Conservation (phyloP, 2,888 invertebrate genomes). For the Nowickia ferox region DNA sequence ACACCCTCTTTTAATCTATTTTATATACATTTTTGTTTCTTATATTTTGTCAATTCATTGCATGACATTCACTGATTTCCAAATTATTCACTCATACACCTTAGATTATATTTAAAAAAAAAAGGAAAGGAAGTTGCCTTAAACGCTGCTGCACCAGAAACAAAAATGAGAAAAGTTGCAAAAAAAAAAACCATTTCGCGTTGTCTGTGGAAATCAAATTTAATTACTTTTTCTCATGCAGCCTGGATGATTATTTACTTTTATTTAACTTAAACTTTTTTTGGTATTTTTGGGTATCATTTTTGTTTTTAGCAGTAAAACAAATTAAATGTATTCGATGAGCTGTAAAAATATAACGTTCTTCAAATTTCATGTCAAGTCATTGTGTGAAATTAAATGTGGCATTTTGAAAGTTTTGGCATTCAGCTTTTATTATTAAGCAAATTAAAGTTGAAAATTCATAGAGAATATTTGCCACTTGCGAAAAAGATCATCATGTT, state of each 20-base stretch:
- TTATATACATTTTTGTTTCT: constrained; percentile 12
- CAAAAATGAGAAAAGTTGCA: constrained; percentile 1
- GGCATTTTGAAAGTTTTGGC: not conserved
- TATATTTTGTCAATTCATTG: constrained; percentile 76
- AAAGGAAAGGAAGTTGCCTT: not conserved
- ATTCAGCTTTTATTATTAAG: not conserved
- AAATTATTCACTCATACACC: constrained; percentile 33
- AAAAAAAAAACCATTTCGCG: constrained; percentile 66
- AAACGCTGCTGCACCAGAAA: constrained; percentile 8
- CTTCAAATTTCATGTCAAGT: not conserved
- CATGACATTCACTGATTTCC: constrained; percentile 80
- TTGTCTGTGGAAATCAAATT: constrained; percentile 77
- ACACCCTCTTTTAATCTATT: constrained; percentile 11
- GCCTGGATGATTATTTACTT: constrained; percentile 42
- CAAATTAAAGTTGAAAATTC: not conserved
- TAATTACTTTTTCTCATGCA: constrained; percentile 81
- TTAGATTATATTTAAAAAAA: constrained; percentile 4
- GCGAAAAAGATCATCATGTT: too few species aligned
- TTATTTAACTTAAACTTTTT: not conserved
- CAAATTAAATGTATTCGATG: constrained; percentile 22
- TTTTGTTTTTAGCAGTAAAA: constrained; percentile 1
- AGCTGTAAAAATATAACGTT: not conserved
- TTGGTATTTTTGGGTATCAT: not conserved
- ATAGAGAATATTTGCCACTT: not conserved
- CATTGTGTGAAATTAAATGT: constrained; percentile 43